Evolutionary conservation across 2,888 invertebrate genomes (phyloP).

Genomic region (Panzeria rudis): DNA sequence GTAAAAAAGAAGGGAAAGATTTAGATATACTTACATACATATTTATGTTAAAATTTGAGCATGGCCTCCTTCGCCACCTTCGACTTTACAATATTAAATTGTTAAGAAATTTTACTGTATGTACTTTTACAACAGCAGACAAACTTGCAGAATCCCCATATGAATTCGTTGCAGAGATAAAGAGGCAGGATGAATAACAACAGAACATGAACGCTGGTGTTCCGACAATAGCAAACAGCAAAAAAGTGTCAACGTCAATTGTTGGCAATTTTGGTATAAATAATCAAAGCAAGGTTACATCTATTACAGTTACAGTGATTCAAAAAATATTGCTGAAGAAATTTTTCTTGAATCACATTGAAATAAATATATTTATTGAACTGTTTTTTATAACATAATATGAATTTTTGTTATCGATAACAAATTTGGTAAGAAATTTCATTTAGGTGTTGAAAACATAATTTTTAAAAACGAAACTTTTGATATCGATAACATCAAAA

Average conservation of each 20-base stretch:
- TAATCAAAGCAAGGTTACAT: slow-evolving; percentile 65
- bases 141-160: not conserved
- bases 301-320: slow-evolving; percentile 34
- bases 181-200: slow-evolving; percentile 55
- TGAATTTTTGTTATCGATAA: too few species aligned
- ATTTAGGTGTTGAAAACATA: too few species aligned
- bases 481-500: too few species aligned
- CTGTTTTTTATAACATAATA: too few species aligned
- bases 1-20: slow-evolving; percentile 31
- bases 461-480: too few species aligned
- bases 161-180: slow-evolving; percentile 26
- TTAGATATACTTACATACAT: not conserved
- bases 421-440: too few species aligned
- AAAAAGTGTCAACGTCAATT: slow-evolving; percentile 76
- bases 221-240: slow-evolving; percentile 58
- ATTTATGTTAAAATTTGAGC: slow-evolving; percentile 21
- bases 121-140: not conserved
- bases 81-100: slow-evolving; percentile 31
- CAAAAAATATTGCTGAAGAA: too few species aligned
- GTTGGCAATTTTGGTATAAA: slow-evolving; percentile 73
- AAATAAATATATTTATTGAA: too few species aligned
- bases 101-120: not conserved
- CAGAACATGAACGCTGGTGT: slow-evolving; percentile 47
- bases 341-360: too few species aligned
- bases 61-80: slow-evolving; percentile 55